A percentile compares a stretch with the other conserved stretches of the same genome.
These are phyloP conservation scores for Mycteria americana DNA, from an alignment of 2,797 vertebrate species.

Conservation along the genomic window DNA sequence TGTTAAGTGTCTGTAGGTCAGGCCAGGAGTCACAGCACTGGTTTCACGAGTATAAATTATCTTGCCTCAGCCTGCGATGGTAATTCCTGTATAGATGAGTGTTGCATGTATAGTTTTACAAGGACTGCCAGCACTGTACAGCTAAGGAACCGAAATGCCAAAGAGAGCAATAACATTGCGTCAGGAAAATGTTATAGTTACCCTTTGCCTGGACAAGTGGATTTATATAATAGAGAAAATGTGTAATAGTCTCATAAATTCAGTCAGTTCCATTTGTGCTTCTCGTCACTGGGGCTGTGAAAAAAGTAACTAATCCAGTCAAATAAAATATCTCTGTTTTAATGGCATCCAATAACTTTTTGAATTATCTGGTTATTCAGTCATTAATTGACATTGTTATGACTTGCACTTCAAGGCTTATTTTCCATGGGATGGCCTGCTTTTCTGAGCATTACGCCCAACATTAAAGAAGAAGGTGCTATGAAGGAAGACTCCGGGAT, in stretches of 20 bases:
- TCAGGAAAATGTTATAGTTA: background rate
- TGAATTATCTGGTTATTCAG: background rate
- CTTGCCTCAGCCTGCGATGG: background rate
- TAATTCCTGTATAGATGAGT: background rate
- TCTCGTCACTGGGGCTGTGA: background rate
- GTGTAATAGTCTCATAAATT: background rate
- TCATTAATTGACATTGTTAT: background rate
- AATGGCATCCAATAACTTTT: background rate
- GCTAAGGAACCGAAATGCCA: background rate
- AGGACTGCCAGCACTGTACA: background rate
- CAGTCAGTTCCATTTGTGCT: background rate
- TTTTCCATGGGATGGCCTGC: slow-evolving; percentile 98
- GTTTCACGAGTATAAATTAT: background rate
- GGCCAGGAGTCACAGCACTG: background rate
- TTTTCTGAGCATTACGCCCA: slow-evolving; percentile 93
- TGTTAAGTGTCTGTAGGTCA: background rate
- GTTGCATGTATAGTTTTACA: accelerated
- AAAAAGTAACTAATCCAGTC: background rate
- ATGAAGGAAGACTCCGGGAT: slow-evolving; percentile 98
- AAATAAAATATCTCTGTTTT: background rate
- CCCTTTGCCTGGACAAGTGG: background rate
- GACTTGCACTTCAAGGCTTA: slow-evolving; percentile 79
- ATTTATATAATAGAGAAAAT: background rate
- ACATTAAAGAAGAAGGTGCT: slow-evolving; percentile 96
- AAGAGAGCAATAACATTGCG: background rate